Evolutionary conservation across 2,888 invertebrate genomes (phyloP).

Genomic region (Agapetus fuscipes): DNA sequence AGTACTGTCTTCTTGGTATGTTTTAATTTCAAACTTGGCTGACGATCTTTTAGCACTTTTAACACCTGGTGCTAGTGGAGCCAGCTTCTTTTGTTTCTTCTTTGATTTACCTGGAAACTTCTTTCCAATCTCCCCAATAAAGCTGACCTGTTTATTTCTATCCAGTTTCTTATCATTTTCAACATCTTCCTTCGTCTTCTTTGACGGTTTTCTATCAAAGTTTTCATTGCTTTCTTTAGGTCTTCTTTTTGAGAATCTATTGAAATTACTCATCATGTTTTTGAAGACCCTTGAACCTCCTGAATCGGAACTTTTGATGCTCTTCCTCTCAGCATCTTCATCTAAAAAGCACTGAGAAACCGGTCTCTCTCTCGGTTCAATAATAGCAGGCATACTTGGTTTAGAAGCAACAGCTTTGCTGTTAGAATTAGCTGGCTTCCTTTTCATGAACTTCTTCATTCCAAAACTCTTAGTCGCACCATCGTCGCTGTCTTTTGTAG

Average conservation of each 20-base stretch:
- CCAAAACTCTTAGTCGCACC: constrained; percentile 9
- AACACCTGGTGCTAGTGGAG: constrained; percentile 16
- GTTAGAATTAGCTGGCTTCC: constrained; percentile 1
- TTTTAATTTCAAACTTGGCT: constrained; percentile 38
- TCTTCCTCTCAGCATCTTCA: constrained; percentile 1
- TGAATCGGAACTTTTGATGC: constrained; percentile 11
- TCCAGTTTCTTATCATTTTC: constrained; percentile 1
- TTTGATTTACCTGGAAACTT: constrained; percentile 10
- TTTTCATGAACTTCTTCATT: constrained; percentile 19
- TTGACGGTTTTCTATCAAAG: not conserved
- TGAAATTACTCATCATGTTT: constrained; percentile 14
- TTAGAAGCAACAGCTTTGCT: constrained; percentile 4
- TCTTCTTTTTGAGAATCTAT: constrained; percentile 11
- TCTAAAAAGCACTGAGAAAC: constrained; percentile 5
- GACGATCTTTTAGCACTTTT: constrained; percentile 8
- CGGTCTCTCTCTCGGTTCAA: not conserved
- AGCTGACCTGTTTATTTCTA: constrained; percentile 1
- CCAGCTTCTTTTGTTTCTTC: constrained; percentile 10
- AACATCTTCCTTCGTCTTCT: constrained; percentile 3
- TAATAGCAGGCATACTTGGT: constrained; percentile 1
- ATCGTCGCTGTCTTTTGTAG: constrained; percentile 27
- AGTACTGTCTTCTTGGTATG: constrained; percentile 37
- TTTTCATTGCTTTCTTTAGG: not conserved
- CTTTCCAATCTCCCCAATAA: constrained; percentile 7
- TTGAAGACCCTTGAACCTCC: constrained; percentile 13